Conservation (phyloP, 2,797 vertebrate genomes). For the Onychomys leucogaster region DNA sequence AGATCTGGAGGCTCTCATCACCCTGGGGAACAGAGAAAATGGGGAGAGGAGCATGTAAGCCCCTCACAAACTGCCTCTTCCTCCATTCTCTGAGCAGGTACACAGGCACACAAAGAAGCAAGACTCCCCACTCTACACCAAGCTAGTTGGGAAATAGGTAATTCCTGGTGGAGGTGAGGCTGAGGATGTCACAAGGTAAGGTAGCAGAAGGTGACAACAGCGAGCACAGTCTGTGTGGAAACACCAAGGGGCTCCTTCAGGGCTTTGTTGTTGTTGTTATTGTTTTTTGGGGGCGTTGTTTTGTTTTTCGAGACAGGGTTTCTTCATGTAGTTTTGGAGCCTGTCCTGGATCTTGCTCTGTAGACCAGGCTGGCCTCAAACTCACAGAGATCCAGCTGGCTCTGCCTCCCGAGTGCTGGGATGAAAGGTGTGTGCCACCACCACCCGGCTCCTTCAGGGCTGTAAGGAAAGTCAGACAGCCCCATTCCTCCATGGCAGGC, state of each 20-base stretch:
- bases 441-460: neutral
- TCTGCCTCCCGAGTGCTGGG: too few species aligned
- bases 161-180: neutral
- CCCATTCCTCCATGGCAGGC: neutral
- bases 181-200: neutral
- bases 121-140: too few species aligned
- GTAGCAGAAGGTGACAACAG: neutral
- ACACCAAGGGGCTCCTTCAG: neutral
- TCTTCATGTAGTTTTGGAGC: too few species aligned
- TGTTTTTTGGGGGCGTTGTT: too few species aligned
- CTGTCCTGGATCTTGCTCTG: too few species aligned
- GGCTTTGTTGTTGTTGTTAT: neutral
- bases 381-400: too few species aligned
- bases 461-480: neutral
- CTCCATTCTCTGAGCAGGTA: neutral
- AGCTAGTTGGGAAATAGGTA: neutral
- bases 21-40: neutral
- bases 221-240: neutral
- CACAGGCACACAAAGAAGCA: too few species aligned
- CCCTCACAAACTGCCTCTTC: neutral
- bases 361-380: too few species aligned
- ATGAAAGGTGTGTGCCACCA: too few species aligned
- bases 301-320: too few species aligned
- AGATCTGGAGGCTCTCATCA: neutral
- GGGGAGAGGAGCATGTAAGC: neutral